phyloP scores from a whole-genome alignment of 2,888 invertebrate genomes.

The Cephus runcator region DNA sequence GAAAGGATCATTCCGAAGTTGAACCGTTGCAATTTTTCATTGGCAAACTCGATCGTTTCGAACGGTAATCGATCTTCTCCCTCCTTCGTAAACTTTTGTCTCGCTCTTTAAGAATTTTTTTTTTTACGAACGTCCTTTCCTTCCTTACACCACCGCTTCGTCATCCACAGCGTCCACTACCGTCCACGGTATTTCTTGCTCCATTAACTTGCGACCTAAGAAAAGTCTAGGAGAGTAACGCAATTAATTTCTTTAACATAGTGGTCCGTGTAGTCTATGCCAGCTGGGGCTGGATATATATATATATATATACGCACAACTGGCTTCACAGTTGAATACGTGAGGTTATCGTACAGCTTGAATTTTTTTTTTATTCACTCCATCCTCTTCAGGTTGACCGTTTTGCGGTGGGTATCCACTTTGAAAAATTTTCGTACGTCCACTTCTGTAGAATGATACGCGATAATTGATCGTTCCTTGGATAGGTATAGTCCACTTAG shows the following conservation, averaged over 20 bases:
- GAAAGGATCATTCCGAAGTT: not conserved
- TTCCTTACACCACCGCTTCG: not conserved
- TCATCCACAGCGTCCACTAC: not conserved
- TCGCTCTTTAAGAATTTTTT: not conserved
- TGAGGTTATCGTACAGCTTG: not conserved
- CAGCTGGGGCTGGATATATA: constrained; percentile 8
- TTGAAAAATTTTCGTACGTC: not conserved
- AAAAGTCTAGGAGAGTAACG: not conserved
- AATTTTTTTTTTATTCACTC: not conserved
- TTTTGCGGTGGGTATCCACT: not conserved
- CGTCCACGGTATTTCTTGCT: not conserved
- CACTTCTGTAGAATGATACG: not conserved
- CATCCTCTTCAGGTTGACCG: not conserved
- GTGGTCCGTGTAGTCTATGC: not conserved
- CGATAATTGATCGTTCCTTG: not conserved
- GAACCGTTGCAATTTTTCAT: not conserved
- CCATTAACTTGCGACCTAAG: not conserved
- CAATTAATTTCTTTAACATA: not conserved
- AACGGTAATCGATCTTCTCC: not conserved
- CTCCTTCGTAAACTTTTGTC: not conserved
- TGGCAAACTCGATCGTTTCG: not conserved
- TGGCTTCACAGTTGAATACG: constrained; percentile 5
- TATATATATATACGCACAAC: constrained; percentile 8
- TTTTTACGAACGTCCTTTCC: not conserved
- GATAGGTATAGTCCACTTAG: not conserved